Evolutionary conservation across 2,113 vertebrate genomes (phyloP).

Genomic region (Myrmophylax atrothorax): DNA sequence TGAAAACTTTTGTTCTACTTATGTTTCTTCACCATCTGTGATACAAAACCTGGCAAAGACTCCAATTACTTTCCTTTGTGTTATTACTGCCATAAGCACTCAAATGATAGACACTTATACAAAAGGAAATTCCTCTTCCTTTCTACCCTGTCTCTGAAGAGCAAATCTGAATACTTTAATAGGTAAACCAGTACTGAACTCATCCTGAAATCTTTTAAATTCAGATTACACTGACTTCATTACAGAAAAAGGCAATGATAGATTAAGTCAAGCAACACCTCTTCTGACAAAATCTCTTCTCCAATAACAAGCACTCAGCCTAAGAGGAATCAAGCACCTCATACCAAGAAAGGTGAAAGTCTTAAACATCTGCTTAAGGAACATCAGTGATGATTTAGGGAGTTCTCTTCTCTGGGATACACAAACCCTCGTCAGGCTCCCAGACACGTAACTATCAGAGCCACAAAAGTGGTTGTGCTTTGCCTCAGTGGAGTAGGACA

Average conservation of each 20-base stretch:
- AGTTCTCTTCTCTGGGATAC: neutral
- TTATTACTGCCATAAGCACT: conserved; percentile 45
- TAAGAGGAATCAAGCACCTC: neutral
- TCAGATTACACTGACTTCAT: neutral
- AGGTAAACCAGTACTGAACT: neutral
- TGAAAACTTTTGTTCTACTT: conserved; percentile 62
- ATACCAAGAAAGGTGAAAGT: neutral
- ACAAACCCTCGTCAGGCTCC: neutral
- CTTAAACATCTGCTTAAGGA: neutral
- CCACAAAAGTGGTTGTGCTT: neutral
- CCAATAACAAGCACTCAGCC: neutral
- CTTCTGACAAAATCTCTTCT: neutral
- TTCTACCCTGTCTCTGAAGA: neutral
- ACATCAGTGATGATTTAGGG: neutral
- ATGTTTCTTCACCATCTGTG: conserved; percentile 61
- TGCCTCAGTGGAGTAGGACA: neutral
- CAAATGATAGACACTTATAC: conserved; percentile 22
- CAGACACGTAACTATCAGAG: neutral
- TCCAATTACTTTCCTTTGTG: conserved; percentile 44
- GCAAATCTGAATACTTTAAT: neutral
- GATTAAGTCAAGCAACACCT: neutral
- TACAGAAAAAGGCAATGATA: neutral
- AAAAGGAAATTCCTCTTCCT: conserved; percentile 44
- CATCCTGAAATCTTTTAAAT: neutral
- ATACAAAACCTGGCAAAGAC: conserved; percentile 46